Base-by-base conservation (phyloP, 2,113 vertebrate genomes). In the Piprites chloris region DNA sequence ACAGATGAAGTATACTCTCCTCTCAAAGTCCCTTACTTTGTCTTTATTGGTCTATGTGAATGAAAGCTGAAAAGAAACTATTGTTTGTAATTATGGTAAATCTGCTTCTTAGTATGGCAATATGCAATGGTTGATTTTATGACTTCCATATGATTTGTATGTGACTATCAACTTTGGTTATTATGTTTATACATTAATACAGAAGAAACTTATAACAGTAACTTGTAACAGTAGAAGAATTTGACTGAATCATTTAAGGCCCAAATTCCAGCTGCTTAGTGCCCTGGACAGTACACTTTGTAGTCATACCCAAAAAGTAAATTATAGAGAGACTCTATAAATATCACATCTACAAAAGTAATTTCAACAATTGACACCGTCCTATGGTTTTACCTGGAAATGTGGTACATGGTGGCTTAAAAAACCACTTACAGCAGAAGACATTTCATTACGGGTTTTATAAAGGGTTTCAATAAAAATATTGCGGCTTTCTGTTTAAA, bases 401-500 rank as follows among this genome's bases (percentile, higher is more conserved):
- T 78, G 37, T 35, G 89, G 71, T 37, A 92, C 55, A 84, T 1
- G 8, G 24, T 77, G 52, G 22, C 59, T 75, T 78, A 77, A 76
- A 85, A 85, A 66, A 39, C 5, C 7, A 1, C 37, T 59, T 35
- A 67, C 42, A 28, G 27, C 9, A 80, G 37, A 85, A 88, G 47
- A 74, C 0, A 62, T 81, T 93, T 93, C 42, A 71, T 67, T 83
- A 41, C n/a, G 72, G 72, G 67, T 93, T 93, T 96, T 88, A 78
- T 67, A 75, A 93, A 91, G 83, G 47, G 21, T 66, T 94, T 88
- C 74, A 94, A 52, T 50, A 66, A 93, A 93, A 95, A 96, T 96
- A 94, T 80, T 96, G 90, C 86, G 93, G 90, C 27, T 96, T 96
- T 94, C 47, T 13, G 6, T 94, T 92, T 90, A 94, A 95, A 94